Evolutionary conservation across 2,113 vertebrate species (phyloP), one percentile per base, ranked within the genome.

Genomic region (Gadus chalcogrammus): DNA sequence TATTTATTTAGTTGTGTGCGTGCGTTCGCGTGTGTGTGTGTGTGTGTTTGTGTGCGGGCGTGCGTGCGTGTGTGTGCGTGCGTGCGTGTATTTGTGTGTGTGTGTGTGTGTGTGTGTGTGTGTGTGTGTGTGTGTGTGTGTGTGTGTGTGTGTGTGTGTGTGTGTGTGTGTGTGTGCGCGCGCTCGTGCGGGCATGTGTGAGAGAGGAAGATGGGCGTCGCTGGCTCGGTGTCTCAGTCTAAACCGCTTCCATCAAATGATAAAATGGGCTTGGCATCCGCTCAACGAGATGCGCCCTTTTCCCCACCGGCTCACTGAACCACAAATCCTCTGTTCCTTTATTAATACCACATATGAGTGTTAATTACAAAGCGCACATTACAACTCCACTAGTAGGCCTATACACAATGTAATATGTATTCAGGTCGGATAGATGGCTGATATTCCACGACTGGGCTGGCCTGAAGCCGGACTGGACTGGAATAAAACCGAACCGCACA

Each of bases 181-280:
- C 18, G 58, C 27, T n/a, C 38, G 17, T 15, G n/a, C 61, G 93
- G 91, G 0, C 12, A 94, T 16, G 5, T 61, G 94, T 85, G 82
- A 16, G 95, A 93, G 92, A 92, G 94, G 66, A 87, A 85, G 80
- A 92, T 93, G 92, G 93, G 94, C 93, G 85, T 93, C 81, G 94
- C 94, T 71, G 92, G 94, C 92, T 69, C 94, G 85, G 91, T 35
- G 31, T 35, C 42, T 13, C 53, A 55, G 24, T 92, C 11, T 16
- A 87, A 48, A 94, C 93, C 72, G 87, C 94, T 24, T 11, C 90
- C 66, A 86, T 27, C 12, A 61, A 61, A 27, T 8, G 18, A 12
- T 27, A 31, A 35, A 35, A 15, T 16, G 35, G 15, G 9, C 13
- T 64, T 64, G 16, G 8, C 17, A 27, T 22, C 18, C 27, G 31